Evolutionary conservation across 2,113 vertebrate species (phyloP).

Genomic region (Alces alces): DNA sequence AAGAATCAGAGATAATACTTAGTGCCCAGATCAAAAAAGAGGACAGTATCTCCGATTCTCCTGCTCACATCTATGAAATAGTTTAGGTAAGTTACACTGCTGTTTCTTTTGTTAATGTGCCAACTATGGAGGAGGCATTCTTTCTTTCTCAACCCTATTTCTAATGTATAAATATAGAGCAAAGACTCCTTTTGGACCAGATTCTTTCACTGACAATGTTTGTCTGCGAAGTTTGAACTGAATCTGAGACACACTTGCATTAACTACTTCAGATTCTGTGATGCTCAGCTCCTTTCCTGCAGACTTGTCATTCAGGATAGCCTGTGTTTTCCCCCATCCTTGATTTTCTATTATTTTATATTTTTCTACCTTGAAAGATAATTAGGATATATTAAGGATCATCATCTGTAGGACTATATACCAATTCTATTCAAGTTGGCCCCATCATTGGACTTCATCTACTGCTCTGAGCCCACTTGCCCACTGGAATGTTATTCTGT

Average conservation of each 20-base stretch:
- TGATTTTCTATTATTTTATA: neutral
- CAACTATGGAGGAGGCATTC: neutral
- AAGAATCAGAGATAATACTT: neutral
- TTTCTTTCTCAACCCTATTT: neutral
- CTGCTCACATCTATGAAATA: neutral
- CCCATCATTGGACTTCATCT: neutral
- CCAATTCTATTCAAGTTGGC: neutral
- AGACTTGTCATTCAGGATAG: neutral
- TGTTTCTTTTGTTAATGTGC: neutral
- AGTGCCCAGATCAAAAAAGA: neutral
- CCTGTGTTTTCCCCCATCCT: neutral
- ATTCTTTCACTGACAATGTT: neutral
- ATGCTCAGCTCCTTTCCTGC: neutral
- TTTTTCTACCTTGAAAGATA: neutral
- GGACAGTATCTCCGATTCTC: neutral
- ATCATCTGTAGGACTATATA: neutral
- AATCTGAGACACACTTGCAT: neutral
- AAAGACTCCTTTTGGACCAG: neutral
- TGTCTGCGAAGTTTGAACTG: neutral
- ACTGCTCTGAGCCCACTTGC: neutral
- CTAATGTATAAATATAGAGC: neutral
- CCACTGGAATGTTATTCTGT: neutral
- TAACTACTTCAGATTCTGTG: neutral
- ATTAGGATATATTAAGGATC: neutral
- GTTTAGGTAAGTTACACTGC: neutral